phyloP scores from a whole-genome alignment of 1,140 invertebrate species.

The Acromyrmex heyeri region DNA sequence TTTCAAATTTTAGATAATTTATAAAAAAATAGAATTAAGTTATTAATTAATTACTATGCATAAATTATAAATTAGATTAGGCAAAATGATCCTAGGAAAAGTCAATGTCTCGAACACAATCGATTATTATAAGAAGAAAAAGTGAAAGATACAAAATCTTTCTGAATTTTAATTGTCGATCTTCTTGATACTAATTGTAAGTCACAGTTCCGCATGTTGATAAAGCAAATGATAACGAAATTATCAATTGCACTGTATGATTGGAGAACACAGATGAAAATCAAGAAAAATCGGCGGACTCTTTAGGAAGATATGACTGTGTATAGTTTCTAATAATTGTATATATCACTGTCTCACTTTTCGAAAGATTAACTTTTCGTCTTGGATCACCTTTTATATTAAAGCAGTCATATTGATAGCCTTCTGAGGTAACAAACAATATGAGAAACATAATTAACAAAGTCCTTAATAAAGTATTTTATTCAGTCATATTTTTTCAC shows the following conservation, averaged over 20 bases:
- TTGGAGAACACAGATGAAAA: too few species aligned
- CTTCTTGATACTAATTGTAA: too few species aligned
- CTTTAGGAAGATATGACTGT: neutral
- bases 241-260: too few species aligned
- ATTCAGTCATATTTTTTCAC: slow-evolving; percentile 15
- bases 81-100: neutral
- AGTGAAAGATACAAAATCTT: too few species aligned
- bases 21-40: neutral
- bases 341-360: neutral
- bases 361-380: slow-evolving; percentile 10
- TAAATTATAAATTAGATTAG: neutral
- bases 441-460: neutral
- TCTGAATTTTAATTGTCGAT: too few species aligned
- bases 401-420: neutral
- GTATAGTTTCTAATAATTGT: neutral
- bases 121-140: neutral
- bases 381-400: neutral
- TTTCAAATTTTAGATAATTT: slow-evolving; percentile 8
- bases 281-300: too few species aligned
- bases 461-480: neutral
- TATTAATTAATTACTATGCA: too few species aligned
- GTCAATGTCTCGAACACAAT: neutral
- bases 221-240: too few species aligned
- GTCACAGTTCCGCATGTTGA: too few species aligned
- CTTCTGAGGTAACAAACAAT: neutral